phyloP scores from a whole-genome alignment of 35 echinoderm and acorn worm species.

The Nesometra sesokonis region DNA sequence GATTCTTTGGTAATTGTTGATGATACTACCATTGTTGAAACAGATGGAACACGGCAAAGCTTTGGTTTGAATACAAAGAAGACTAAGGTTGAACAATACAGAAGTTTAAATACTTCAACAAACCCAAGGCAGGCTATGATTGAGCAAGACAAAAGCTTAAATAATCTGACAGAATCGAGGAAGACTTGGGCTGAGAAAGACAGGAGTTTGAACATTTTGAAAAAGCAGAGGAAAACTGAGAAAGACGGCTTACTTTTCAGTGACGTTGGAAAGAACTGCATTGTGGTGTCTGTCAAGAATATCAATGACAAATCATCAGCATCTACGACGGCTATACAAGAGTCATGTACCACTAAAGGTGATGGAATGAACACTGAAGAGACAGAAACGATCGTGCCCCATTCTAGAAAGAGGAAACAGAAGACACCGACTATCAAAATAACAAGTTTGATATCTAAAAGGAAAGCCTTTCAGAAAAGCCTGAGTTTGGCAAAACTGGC shows the following conservation, averaged over 20 bases:
- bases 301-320: background rate
- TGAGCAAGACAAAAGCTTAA: slow-evolving; percentile 2
- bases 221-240: background rate
- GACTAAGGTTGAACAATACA: background rate
- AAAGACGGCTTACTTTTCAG: slow-evolving; percentile 12
- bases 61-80: too few relatives aligned
- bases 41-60: too few relatives aligned
- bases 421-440: background rate
- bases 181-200: background rate
- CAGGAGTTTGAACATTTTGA: background rate
- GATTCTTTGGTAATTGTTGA: background rate
- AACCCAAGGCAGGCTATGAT: slow-evolving; percentile 8
- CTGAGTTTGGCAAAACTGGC: background rate
- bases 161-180: background rate
- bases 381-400: background rate
- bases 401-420: background rate
- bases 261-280: slow-evolving; percentile 33
- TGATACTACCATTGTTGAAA: background rate
- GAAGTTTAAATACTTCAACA: background rate
- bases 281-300: slow-evolving; percentile 17
- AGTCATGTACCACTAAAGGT: background rate
- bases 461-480: background rate
- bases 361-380: background rate
- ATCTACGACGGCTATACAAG: background rate
- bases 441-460: background rate